Conservation (phyloP, 2,888 invertebrate species). For the Empis stercorea region DNA sequence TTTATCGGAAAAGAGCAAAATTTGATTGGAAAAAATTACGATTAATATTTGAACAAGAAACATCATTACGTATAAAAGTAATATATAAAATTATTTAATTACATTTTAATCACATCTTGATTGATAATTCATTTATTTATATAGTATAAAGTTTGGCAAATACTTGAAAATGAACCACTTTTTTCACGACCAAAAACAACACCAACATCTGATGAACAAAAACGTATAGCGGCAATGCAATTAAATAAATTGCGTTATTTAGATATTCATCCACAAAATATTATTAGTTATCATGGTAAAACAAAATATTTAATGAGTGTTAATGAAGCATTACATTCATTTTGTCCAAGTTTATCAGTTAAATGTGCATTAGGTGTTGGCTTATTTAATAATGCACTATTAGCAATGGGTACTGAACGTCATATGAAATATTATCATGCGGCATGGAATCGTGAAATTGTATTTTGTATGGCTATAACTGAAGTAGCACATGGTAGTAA, state of each 20-base stretch:
- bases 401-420: constrained; percentile 62
- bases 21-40: constrained; percentile 83
- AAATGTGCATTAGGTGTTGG: constrained; percentile 66
- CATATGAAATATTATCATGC: constrained; percentile 56
- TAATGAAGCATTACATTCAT: constrained; percentile 58
- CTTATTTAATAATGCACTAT: constrained; percentile 58
- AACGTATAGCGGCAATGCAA: constrained; percentile 54
- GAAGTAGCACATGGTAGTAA: constrained; percentile 93
- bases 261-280: constrained; percentile 49
- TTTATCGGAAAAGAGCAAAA: constrained; percentile 61
- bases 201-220: constrained; percentile 58
- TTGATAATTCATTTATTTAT: constrained; percentile 18
- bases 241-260: constrained; percentile 53
- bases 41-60: constrained; percentile 65
- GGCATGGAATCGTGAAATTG: constrained; percentile 56
- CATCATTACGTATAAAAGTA: constrained; percentile 66
- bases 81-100: neutral
- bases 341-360: constrained; percentile 60
- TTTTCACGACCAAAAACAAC: constrained; percentile 53
- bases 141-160: constrained; percentile 66
- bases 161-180: constrained; percentile 64
- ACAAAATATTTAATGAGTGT: constrained; percentile 62
- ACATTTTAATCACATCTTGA: too few relatives aligned
- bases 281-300: constrained; percentile 49
- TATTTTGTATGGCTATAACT: constrained; percentile 79